These are phyloP conservation scores for Drosophila albomicans DNA, from an alignment of 1,140 invertebrate genomes.

Conservation along the genomic window DNA sequence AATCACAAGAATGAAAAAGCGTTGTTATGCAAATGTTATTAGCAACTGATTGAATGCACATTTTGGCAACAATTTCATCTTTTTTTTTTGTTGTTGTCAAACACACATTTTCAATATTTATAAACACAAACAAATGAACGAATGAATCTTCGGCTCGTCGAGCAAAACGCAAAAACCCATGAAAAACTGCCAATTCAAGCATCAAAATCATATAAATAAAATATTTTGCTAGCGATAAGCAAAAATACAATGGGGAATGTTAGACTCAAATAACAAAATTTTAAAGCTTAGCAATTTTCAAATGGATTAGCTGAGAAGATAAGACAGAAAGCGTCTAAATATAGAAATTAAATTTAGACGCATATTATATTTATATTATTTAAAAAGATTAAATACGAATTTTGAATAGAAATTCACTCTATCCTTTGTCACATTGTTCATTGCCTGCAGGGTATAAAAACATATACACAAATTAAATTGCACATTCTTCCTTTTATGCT, in stretches of 20 bases:
- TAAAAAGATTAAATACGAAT: background rate
- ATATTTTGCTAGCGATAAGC: constrained; percentile 26
- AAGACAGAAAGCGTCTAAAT: no score
- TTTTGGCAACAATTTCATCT: constrained; percentile 54
- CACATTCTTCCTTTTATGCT: constrained; percentile 45
- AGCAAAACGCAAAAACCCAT: constrained; percentile 41
- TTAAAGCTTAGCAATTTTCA: background rate
- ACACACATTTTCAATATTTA: constrained; percentile 35
- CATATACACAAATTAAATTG: constrained; percentile 67
- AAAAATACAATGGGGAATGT: constrained; percentile 4
- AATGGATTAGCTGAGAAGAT: background rate
- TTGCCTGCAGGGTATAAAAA: constrained; percentile 20
- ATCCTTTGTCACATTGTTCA: background rate
- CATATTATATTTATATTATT: no score
- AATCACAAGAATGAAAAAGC: constrained; percentile 23
- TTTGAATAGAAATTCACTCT: background rate
- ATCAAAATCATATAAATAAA: constrained; percentile 41
- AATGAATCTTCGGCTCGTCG: constrained; percentile 52
- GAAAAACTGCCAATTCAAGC: constrained; percentile 35
- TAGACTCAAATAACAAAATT: background rate
- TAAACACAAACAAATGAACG: constrained; percentile 39
- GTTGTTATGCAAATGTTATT: constrained; percentile 51
- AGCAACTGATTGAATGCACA: constrained; percentile 55
- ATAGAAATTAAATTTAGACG: no score
- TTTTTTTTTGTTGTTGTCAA: background rate